Evolutionary conservation across 2,797 vertebrate genomes (phyloP).

Genomic region (Coregonus ussuriensis): DNA sequence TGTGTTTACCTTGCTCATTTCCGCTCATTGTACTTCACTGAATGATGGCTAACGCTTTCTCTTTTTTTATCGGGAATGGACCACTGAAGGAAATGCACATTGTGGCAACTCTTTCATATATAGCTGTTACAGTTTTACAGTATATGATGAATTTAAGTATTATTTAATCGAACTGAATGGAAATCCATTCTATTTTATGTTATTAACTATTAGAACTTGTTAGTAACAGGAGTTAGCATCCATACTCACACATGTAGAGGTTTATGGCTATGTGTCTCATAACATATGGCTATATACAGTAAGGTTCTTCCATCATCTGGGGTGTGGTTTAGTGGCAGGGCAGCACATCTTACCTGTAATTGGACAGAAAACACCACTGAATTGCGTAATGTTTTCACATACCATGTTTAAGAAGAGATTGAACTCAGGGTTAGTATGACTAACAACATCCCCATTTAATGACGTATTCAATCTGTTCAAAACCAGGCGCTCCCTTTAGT

Average conservation of each 20-base stretch:
- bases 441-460: not conserved
- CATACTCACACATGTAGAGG: too few species aligned
- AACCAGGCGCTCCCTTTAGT: not conserved
- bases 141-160: not conserved
- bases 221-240: too few species aligned
- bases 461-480: not conserved
- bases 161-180: too few species aligned
- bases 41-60: slow-evolving; percentile 32
- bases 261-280: too few species aligned
- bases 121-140: not conserved
- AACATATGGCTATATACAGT: too few species aligned
- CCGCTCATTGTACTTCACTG: slow-evolving; percentile 59
- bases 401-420: not conserved
- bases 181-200: too few species aligned
- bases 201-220: too few species aligned
- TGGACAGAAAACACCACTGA: not conserved
- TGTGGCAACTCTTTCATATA: not conserved
- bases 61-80: slow-evolving; percentile 26
- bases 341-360: not conserved
- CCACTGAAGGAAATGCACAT: slow-evolving; percentile 4
- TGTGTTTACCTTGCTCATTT: slow-evolving; percentile 47
- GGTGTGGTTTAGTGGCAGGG: not conserved
- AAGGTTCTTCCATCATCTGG: not conserved
- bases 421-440: not conserved
- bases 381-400: not conserved